A percentile compares a stretch with the other conserved stretches of the same genome.
phyloP scores from a whole-genome alignment of 2,113 vertebrate genomes.

The Trachemys scripta region DNA sequence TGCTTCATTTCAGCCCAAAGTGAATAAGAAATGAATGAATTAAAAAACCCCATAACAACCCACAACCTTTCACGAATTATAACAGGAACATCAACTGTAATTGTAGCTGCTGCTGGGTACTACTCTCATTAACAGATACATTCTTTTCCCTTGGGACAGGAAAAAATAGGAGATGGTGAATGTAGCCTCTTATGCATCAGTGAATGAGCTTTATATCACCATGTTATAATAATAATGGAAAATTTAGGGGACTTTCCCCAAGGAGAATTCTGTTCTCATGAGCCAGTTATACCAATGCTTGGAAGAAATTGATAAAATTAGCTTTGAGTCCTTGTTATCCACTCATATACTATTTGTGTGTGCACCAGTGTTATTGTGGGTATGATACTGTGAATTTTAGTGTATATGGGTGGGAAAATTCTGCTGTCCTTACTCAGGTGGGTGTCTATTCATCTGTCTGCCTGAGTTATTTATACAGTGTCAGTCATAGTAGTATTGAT shows the following conservation, averaged over 20 bases:
- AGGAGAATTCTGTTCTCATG: conserved; percentile 45
- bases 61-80: not conserved
- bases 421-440: accelerated
- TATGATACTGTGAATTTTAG: not conserved
- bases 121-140: accelerated
- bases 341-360: conserved; percentile 14
- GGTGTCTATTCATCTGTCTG: not conserved
- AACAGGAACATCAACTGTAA: not conserved
- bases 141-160: accelerated
- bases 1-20: not conserved
- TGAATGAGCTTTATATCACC: not conserved
- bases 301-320: conserved; percentile 42
- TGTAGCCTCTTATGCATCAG: not conserved
- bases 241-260: not conserved
- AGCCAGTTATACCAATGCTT: conserved; percentile 41
- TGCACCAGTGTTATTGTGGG: conserved; percentile 49
- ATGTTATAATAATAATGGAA: accelerated
- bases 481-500: accelerated
- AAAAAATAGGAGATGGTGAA: not conserved
- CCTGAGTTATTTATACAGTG: accelerated
- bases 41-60: not conserved
- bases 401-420: not conserved
- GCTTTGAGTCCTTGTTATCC: not conserved
- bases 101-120: not conserved
- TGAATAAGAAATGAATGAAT: not conserved